Conservation (phyloP, 1,140 invertebrate genomes). For the Drosophila saltans region DNA sequence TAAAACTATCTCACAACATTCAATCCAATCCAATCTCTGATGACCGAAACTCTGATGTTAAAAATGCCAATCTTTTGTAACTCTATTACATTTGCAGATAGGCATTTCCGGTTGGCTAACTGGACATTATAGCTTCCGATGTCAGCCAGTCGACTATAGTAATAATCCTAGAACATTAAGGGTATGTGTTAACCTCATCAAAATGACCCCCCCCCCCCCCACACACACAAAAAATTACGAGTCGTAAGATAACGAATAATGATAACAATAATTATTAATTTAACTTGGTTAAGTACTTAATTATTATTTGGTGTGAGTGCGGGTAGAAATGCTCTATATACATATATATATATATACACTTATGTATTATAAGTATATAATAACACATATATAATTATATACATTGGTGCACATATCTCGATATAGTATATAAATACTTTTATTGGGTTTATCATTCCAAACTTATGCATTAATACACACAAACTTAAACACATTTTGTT, state of each 20-base stretch:
- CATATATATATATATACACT: slow-evolving; percentile 1
- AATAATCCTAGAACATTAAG: slow-evolving; percentile 94
- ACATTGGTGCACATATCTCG: background rate
- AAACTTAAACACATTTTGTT: slow-evolving; percentile 5
- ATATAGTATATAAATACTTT: slow-evolving; percentile 11
- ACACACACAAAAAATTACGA: slow-evolving; percentile 22
- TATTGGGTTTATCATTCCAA: slow-evolving; percentile 32
- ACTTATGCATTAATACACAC: slow-evolving; percentile 2
- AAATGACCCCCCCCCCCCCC: no score
- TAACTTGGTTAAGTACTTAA: slow-evolving; percentile 28
- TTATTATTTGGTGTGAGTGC: slow-evolving; percentile 38
- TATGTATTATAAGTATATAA: background rate
- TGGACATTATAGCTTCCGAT: slow-evolving; percentile 95
- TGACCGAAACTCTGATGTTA: no score
- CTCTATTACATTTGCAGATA: slow-evolving; percentile 89
- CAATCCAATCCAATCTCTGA: slow-evolving; percentile 1
- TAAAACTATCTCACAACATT: background rate
- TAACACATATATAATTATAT: slow-evolving; percentile 7
- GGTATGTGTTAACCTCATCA: slow-evolving; percentile 85
- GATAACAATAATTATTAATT: slow-evolving; percentile 42
- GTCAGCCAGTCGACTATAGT: slow-evolving; percentile 97
- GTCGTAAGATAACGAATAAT: slow-evolving; percentile 63
- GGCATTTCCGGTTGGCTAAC: slow-evolving; percentile 93
- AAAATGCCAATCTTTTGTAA: slow-evolving; percentile 46
- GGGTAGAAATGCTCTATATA: background rate